Evolutionary conservation across 1,140 invertebrate species (phyloP).

Genomic region (Temnothorax longispinosus): DNA sequence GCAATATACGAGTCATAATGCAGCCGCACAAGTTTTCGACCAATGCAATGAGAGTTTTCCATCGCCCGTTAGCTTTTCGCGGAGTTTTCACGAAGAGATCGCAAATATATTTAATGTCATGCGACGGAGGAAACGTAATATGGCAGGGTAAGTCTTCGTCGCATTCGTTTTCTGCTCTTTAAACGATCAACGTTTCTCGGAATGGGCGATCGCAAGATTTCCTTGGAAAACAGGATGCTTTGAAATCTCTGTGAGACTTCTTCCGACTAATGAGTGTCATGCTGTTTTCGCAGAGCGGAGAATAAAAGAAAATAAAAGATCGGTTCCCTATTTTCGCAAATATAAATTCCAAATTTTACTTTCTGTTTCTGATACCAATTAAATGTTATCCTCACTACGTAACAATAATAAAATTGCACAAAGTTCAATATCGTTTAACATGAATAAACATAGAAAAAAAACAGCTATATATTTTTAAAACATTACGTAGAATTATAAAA

Average conservation of each 20-base stretch:
- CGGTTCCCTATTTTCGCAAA: background rate
- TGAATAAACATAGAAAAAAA: background rate
- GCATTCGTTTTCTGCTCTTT: constrained; percentile 46
- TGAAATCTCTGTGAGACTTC: constrained; percentile 54
- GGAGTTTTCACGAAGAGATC: constrained; percentile 30
- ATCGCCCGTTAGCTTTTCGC: constrained; percentile 33
- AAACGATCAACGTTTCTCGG: constrained; percentile 39
- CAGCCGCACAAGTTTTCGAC: constrained; percentile 17
- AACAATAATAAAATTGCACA: background rate
- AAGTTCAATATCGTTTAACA: background rate
- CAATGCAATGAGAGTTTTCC: constrained; percentile 3
- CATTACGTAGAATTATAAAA: background rate
- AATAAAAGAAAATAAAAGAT: background rate
- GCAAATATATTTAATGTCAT: constrained; percentile 46
- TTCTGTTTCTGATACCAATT: background rate
- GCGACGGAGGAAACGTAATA: constrained; percentile 27
- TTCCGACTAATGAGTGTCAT: constrained; percentile 65
- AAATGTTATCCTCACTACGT: background rate
- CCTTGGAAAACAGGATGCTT: constrained; percentile 67
- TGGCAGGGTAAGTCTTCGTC: constrained; percentile 6
- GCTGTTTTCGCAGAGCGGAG: constrained; percentile 52
- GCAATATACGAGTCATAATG: constrained; percentile 9
- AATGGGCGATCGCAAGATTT: constrained; percentile 45
- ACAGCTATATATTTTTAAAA: background rate
- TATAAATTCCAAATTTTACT: constrained; percentile 1